Evolutionary conservation across 2,113 vertebrate species (phyloP).

Genomic region (Pygoscelis antarcticus): DNA sequence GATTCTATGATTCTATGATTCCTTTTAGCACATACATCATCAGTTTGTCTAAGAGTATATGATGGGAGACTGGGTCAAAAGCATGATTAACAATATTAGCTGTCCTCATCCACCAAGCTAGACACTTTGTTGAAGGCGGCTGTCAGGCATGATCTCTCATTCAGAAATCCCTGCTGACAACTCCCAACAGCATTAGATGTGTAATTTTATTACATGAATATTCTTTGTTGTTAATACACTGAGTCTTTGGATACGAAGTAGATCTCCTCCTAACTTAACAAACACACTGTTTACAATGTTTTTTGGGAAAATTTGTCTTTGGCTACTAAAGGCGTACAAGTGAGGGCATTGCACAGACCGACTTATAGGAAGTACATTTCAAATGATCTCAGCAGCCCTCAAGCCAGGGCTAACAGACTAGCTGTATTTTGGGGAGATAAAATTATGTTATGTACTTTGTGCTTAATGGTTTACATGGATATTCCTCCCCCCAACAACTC

Average conservation of each 20-base stretch:
- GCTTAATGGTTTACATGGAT: neutral
- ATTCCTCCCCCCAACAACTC: neutral
- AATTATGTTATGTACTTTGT: neutral
- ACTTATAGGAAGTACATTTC: neutral
- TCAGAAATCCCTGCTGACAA: neutral
- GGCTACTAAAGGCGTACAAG: neutral
- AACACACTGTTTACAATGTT: fast-evolving
- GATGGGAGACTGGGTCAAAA: neutral
- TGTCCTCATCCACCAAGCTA: neutral
- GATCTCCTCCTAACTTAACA: neutral
- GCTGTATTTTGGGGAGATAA: neutral
- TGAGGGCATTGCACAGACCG: neutral
- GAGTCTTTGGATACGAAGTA: neutral
- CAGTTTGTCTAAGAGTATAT: neutral
- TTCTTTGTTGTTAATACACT: neutral
- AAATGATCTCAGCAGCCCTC: neutral
- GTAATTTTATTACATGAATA: neutral
- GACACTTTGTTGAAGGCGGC: neutral
- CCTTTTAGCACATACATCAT: neutral
- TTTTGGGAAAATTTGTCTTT: neutral
- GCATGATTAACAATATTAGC: neutral
- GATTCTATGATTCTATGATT: no score
- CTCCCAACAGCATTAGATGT: neutral
- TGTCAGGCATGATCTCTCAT: neutral
- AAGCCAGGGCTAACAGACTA: neutral